Conservation (phyloP, 2,113 vertebrate genomes). For the Ascaphus truei region DNA sequence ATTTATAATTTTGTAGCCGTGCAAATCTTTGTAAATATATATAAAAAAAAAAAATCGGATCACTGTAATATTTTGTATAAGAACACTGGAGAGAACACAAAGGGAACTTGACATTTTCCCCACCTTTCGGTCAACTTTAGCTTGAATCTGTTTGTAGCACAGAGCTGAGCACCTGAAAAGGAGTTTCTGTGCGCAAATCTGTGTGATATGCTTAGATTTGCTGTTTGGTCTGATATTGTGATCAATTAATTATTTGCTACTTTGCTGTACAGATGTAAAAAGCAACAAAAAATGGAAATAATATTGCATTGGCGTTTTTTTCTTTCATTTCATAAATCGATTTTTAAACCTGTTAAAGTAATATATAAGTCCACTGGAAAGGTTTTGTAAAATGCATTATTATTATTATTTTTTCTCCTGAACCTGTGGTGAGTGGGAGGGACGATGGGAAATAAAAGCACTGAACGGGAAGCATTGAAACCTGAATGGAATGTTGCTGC, state of each 20-base stretch:
- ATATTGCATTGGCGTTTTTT: slow-evolving; percentile 11
- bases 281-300: slow-evolving; percentile 11
- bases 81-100: neutral
- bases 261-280: slow-evolving; percentile 36
- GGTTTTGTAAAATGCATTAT: slow-evolving; percentile 28
- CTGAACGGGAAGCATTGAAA: slow-evolving; percentile 25
- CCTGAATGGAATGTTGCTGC: neutral
- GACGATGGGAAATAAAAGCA: slow-evolving; percentile 19
- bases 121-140: neutral
- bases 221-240: neutral
- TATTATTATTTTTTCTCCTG: slow-evolving; percentile 13
- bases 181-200: neutral
- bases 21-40: slow-evolving; percentile 34
- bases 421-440: slow-evolving; percentile 9
- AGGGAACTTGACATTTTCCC: neutral
- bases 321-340: slow-evolving; percentile 31
- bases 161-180: neutral
- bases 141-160: neutral
- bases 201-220: slow-evolving; percentile 8
- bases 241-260: slow-evolving; percentile 10
- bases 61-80: no score
- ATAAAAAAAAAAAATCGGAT: slow-evolving; percentile 1
- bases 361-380: slow-evolving; percentile 32
- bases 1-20: slow-evolving; percentile 28
- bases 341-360: slow-evolving; percentile 31